Percentiles rank a stretch among this genome's conserved stretches.
phyloP scores from a whole-genome alignment of 2,888 invertebrate species.

The Biston betularia region DNA sequence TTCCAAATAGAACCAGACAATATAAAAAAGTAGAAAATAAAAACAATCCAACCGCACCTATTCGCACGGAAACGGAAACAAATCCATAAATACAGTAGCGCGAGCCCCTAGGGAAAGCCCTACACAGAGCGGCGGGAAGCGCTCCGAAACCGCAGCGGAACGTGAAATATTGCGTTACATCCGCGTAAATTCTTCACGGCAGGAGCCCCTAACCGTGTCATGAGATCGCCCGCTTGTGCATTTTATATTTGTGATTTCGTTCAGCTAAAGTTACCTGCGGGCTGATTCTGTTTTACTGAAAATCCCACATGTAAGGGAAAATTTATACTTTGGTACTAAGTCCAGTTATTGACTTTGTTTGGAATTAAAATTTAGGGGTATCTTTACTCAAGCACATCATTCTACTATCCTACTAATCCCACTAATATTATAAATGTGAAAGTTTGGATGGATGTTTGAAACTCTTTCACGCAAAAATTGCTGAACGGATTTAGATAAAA shows the following conservation, averaged over 20 bases:
- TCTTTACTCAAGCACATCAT: no score
- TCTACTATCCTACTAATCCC: no score
- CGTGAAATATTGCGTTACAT: slow-evolving; percentile 44
- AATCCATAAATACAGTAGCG: slow-evolving; percentile 41
- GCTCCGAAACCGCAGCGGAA: slow-evolving; percentile 37
- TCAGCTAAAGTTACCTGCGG: slow-evolving; percentile 3
- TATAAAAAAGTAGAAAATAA: slow-evolving; percentile 1
- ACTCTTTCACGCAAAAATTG: no score
- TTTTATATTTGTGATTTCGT: slow-evolving; percentile 26
- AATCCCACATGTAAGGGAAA: background rate
- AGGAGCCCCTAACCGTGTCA: slow-evolving; percentile 43
- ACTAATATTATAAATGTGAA: no score
- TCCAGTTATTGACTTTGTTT: no score
- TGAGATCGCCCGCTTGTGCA: slow-evolving; percentile 22
- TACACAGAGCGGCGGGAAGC: slow-evolving; percentile 30
- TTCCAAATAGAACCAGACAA: background rate
- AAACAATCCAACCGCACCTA: slow-evolving; percentile 30
- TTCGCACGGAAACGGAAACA: slow-evolving; percentile 24
- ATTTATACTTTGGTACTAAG: no score
- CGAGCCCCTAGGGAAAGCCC: slow-evolving; percentile 37
- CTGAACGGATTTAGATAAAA: no score
- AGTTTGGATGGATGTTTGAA: no score
- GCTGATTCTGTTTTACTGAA: background rate
- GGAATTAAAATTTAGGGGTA: no score
- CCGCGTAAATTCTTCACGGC: slow-evolving; percentile 48